These are phyloP conservation scores for Alauda arvensis DNA, from an alignment of 2,797 vertebrate genomes.

Conservation along the genomic window DNA sequence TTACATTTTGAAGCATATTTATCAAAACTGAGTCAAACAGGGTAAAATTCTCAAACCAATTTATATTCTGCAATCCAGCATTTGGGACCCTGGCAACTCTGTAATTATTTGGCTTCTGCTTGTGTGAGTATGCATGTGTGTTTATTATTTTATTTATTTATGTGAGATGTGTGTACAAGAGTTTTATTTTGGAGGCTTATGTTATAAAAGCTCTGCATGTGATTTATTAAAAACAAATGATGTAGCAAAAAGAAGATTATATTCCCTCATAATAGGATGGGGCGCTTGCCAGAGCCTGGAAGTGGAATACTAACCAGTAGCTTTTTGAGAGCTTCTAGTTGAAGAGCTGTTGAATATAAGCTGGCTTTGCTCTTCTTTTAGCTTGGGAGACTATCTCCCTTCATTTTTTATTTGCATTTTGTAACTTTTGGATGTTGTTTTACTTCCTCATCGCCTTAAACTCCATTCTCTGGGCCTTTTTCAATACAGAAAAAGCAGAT, in stretches of 20 bases:
- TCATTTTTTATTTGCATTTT: not conserved
- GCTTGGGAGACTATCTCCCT: not conserved
- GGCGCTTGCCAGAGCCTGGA: not conserved
- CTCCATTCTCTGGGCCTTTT: not conserved
- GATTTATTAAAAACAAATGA: slow-evolving; percentile 17
- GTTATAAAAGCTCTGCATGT: not conserved
- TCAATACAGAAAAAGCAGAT: not conserved
- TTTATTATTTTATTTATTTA: slow-evolving; percentile 51
- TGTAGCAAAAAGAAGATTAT: slow-evolving; percentile 26
- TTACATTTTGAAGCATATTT: slow-evolving; percentile 14
- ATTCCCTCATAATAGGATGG: not conserved
- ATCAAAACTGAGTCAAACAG: slow-evolving; percentile 5
- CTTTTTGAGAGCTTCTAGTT: not conserved
- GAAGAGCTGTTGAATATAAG: not conserved
- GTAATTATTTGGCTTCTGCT: slow-evolving; percentile 28
- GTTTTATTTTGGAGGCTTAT: slow-evolving; percentile 32
- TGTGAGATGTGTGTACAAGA: not conserved
- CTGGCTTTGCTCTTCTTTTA: not conserved
- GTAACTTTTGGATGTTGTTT: not conserved
- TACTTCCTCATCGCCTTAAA: not conserved
- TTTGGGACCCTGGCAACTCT: not conserved
- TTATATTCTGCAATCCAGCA: slow-evolving; percentile 14
- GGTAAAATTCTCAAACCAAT: slow-evolving; percentile 8
- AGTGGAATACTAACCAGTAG: not conserved
- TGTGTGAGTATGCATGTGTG: not conserved